These are phyloP conservation scores for Stenoptilia bipunctidactyla DNA, from an alignment of 2,888 invertebrate species.

Conservation along the genomic window DNA sequence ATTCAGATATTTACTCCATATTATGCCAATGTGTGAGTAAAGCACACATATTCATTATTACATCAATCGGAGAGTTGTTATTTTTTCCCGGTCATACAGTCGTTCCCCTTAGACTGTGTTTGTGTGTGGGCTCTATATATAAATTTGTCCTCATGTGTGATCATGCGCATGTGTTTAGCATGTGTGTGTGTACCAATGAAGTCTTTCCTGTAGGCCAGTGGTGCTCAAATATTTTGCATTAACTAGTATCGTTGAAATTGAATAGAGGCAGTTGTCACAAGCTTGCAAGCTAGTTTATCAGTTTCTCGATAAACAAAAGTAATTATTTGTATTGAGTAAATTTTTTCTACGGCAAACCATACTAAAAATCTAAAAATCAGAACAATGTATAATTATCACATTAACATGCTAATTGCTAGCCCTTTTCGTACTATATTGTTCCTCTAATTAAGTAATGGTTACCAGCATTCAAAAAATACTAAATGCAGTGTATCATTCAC, in stretches of 20 bases:
- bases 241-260: too few species aligned
- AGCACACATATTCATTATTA: conserved; percentile 36
- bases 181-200: conserved; percentile 66
- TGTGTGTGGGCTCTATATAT: conserved; percentile 57
- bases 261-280: too few species aligned
- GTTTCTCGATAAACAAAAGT: too few species aligned
- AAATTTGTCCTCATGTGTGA: conserved; percentile 53
- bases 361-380: too few species aligned
- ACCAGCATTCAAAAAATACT: too few species aligned
- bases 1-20: not conserved
- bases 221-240: conserved; percentile 44
- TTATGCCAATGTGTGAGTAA: conserved; percentile 38
- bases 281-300: too few species aligned
- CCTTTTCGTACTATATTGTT: not conserved
- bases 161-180: conserved; percentile 45
- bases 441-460: conserved; percentile 1
- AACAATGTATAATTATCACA: too few species aligned
- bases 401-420: too few species aligned
- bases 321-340: too few species aligned
- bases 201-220: conserved; percentile 44
- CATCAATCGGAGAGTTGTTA: conserved; percentile 55
- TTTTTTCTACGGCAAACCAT: too few species aligned
- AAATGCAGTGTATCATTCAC: too few species aligned
- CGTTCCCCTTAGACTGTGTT: conserved; percentile 26
- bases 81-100: conserved; percentile 46